These are phyloP conservation scores for Actinia equina DNA, from an alignment of 64 coral and sea anemone genomes.

Conservation along the genomic window DNA sequence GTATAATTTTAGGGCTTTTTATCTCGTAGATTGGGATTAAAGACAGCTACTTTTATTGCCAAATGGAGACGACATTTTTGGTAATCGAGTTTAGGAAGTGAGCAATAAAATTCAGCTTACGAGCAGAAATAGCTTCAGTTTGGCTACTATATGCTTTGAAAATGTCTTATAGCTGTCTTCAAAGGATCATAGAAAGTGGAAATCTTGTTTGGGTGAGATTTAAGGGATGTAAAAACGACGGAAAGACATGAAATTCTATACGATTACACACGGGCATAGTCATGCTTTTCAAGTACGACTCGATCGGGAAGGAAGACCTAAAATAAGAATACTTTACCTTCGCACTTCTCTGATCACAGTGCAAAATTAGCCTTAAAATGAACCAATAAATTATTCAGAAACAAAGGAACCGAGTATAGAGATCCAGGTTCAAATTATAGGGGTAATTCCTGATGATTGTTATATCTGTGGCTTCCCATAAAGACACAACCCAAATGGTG, in stretches of 20 bases:
- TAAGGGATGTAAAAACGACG: neutral
- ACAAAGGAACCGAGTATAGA: neutral
- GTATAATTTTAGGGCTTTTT: neutral
- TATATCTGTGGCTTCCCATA: neutral
- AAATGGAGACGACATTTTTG: neutral
- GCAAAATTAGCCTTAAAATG: neutral
- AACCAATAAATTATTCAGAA: neutral
- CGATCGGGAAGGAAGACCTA: neutral
- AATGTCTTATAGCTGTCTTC: neutral
- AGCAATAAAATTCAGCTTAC: neutral
- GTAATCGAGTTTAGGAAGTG: neutral
- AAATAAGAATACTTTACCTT: neutral
- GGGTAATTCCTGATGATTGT: neutral
- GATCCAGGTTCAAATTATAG: neutral
- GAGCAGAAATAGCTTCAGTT: neutral
- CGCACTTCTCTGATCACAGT: neutral
- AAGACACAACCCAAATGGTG: conserved; percentile 22
- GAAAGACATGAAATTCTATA: neutral
- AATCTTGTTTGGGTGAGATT: neutral
- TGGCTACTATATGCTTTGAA: neutral
- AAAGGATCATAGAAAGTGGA: neutral
- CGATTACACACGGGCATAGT: neutral
- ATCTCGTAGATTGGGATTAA: neutral
- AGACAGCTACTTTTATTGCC: neutral
- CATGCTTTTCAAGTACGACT: neutral